phyloP scores from a whole-genome alignment of 1,140 invertebrate species.

The Orchesella cincta region DNA sequence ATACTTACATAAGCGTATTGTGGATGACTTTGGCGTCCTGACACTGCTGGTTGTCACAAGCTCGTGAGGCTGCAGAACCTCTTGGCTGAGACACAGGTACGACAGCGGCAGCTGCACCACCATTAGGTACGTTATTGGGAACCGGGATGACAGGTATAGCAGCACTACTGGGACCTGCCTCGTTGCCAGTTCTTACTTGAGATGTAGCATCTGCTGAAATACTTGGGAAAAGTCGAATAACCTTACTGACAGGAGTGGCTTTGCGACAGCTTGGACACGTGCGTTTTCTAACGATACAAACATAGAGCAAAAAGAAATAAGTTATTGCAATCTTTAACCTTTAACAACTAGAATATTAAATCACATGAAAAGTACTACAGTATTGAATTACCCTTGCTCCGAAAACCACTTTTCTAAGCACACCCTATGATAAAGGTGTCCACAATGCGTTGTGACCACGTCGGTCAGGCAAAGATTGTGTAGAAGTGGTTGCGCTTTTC shows the following conservation, averaged over 20 bases:
- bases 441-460: not conserved
- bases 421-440: not conserved
- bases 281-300: no score
- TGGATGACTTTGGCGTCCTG: not conserved
- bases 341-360: not conserved
- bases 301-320: not conserved
- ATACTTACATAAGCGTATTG: slow-evolving; percentile 5
- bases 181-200: no score
- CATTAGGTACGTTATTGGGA: no score
- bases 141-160: no score
- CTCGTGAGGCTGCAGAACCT: not conserved
- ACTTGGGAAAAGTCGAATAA: not conserved
- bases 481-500: not conserved
- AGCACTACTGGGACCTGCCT: not conserved
- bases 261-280: slow-evolving; percentile 13
- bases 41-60: not conserved
- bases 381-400: not conserved
- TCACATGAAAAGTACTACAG: not conserved
- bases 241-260: not conserved
- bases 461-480: not conserved
- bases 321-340: not conserved
- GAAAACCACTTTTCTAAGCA: slow-evolving; percentile 19
- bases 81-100: no score
- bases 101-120: no score
- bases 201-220: not conserved